Evolutionary conservation across 1,140 invertebrate genomes (phyloP).

Genomic region (Mya arenaria): DNA sequence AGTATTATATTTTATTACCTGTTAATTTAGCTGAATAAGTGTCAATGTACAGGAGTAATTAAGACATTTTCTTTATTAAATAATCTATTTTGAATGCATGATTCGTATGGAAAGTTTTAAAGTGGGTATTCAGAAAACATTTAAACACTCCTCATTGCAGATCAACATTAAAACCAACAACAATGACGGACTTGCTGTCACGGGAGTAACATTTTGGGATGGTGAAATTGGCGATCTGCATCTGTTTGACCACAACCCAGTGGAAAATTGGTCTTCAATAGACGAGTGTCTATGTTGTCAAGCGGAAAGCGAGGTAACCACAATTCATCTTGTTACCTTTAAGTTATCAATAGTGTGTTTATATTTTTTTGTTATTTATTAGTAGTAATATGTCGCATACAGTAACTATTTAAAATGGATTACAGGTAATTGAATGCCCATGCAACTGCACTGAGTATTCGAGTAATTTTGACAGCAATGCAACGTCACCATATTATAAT

Average conservation of each 20-base stretch:
- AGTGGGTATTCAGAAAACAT: not conserved
- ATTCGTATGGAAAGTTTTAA: not conserved
- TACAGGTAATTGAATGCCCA: not conserved
- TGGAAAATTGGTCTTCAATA: not conserved
- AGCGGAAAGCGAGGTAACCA: not conserved
- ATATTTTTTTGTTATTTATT: not conserved
- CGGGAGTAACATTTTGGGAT: constrained; percentile 59
- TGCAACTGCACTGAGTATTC: constrained; percentile 19
- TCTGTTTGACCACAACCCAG: constrained; percentile 32
- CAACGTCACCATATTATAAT: not conserved
- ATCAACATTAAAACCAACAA: constrained; percentile 41
- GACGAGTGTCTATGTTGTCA: not conserved
- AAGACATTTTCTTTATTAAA: not conserved
- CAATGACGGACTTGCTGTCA: constrained; percentile 58
- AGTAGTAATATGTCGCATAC: not conserved
- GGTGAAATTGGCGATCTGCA: constrained; percentile 40
- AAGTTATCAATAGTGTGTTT: not conserved
- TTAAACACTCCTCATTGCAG: constrained; percentile 26
- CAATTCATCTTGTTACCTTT: not conserved
- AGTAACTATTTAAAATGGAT: too few species aligned
- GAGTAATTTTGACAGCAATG: not conserved
- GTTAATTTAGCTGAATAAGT: not conserved
- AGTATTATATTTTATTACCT: not conserved
- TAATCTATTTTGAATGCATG: not conserved
- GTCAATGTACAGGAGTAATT: not conserved